These are phyloP conservation scores for Oreortyx pictus DNA, from an alignment of 2,797 vertebrate species.

Conservation along the genomic window DNA sequence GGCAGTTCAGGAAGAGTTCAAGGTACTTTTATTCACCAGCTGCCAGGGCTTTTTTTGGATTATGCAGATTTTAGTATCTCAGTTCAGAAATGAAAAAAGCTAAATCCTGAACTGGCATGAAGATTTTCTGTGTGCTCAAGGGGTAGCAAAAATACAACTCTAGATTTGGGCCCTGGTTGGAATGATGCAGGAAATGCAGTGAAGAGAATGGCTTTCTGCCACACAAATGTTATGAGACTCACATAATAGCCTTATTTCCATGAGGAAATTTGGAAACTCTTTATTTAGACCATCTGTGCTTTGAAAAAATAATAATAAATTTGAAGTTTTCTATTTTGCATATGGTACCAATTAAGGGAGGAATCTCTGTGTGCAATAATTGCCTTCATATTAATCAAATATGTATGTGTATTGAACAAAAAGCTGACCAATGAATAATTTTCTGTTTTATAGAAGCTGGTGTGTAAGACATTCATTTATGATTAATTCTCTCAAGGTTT, in stretches of 20 bases:
- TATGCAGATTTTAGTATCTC: slow-evolving; percentile 23
- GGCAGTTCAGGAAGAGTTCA: slow-evolving; percentile 58
- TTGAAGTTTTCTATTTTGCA: slow-evolving; percentile 17
- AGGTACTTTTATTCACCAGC: slow-evolving; percentile 27
- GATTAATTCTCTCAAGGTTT: slow-evolving; percentile 1
- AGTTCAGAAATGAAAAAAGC: slow-evolving; percentile 16
- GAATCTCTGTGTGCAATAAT: background rate
- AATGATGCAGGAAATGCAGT: background rate
- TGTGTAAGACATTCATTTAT: background rate
- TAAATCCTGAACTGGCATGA: background rate
- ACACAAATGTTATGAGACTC: background rate
- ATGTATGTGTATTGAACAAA: background rate
- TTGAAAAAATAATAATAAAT: slow-evolving; percentile 32
- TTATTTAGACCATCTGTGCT: slow-evolving; percentile 24
- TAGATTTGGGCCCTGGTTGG: background rate
- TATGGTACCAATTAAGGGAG: background rate
- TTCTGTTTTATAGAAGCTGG: background rate
- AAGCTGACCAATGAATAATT: background rate
- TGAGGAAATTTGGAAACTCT: background rate
- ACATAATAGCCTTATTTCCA: background rate
- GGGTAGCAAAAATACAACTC: accelerated
- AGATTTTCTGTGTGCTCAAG: background rate
- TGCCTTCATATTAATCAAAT: background rate
- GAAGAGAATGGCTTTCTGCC: slow-evolving; percentile 14
- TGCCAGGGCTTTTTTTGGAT: slow-evolving; percentile 30